These are phyloP conservation scores for Bombus sylvicola DNA, from an alignment of 1,140 invertebrate species.

Conservation along the genomic window DNA sequence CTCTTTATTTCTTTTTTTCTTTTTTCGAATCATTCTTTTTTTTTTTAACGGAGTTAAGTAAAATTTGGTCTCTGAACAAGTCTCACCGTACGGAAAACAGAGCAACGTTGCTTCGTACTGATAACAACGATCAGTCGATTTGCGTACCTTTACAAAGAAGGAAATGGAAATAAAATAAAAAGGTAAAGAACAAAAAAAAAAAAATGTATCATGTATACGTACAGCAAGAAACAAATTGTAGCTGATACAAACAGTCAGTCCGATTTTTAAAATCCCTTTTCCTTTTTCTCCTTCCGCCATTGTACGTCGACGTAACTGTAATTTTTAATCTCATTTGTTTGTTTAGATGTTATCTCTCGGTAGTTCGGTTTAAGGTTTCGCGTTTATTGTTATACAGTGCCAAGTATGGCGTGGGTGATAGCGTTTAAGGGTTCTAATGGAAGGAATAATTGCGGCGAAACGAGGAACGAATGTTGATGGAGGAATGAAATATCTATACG, in stretches of 20 bases:
- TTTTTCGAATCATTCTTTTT: neutral
- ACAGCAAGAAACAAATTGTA: neutral
- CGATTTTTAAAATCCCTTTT: neutral
- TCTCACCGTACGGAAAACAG: too few relatives aligned
- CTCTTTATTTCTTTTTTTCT: neutral
- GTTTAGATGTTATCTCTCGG: slow-evolving; percentile 13
- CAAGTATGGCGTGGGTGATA: slow-evolving; percentile 31
- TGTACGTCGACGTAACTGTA: slow-evolving; percentile 11
- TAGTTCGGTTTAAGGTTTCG: slow-evolving; percentile 16
- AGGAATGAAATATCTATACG: slow-evolving; percentile 53
- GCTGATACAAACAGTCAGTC: neutral
- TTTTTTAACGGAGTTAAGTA: neutral
- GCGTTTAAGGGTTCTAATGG: slow-evolving; percentile 17
- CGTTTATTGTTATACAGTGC: slow-evolving; percentile 17
- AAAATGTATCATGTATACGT: too few relatives aligned
- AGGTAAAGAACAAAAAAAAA: neutral
- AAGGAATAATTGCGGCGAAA: neutral
- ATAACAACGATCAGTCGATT: neutral
- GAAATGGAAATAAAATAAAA: neutral
- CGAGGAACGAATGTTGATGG: slow-evolving; percentile 41
- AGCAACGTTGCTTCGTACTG: slow-evolving; percentile 19
- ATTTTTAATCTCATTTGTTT: slow-evolving; percentile 22
- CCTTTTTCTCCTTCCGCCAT: neutral
- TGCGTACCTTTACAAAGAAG: neutral
- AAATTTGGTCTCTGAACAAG: neutral